These are phyloP conservation scores for Spodoptera picta DNA, from an alignment of 2,888 invertebrate species.

Conservation along the genomic window DNA sequence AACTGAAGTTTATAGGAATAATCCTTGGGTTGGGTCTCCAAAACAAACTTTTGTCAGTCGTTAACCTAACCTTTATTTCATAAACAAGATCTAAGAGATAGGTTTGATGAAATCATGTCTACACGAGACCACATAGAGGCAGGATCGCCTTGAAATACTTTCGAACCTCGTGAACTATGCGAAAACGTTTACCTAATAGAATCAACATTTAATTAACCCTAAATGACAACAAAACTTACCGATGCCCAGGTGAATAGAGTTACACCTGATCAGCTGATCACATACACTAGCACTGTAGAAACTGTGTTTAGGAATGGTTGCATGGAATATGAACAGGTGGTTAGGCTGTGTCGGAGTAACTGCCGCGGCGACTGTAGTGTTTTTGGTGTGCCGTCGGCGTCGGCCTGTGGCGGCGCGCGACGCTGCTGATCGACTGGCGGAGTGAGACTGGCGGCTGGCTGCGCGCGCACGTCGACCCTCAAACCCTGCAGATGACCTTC, in stretches of 20 bases:
- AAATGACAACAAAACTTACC: conserved; percentile 71
- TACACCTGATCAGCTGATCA: conserved; percentile 45
- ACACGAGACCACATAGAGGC: conserved; percentile 71
- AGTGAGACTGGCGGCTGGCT: conserved; percentile 58
- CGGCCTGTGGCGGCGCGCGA: conserved; percentile 75
- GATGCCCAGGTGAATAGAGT: conserved; percentile 59
- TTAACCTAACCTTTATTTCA: conserved; percentile 32
- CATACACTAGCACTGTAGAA: conserved; percentile 54
- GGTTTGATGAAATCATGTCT: conserved; percentile 58
- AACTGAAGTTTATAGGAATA: conserved; percentile 7
- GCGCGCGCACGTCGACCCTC: conserved; percentile 76
- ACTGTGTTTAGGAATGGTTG: conserved; percentile 33
- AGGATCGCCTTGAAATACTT: conserved; percentile 88
- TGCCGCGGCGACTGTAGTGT: conserved; percentile 50
- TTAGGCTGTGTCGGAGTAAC: conserved; percentile 56
- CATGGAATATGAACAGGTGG: conserved; percentile 44
- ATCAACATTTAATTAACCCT: conserved; percentile 74
- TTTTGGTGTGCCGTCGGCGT: conserved; percentile 49
- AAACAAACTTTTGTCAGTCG: conserved; percentile 22
- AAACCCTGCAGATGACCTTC: conserved; percentile 68
- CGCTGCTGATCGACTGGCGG: conserved; percentile 86
- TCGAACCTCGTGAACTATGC: conserved; percentile 84
- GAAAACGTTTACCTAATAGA: conserved; percentile 81
- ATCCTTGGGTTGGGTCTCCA: conserved; percentile 31
- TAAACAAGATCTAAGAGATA: conserved; percentile 34